Evolutionary conservation across 35 echinoderm and acorn worm genomes (phyloP).

Genomic region (Eucidaris tribuloides): DNA sequence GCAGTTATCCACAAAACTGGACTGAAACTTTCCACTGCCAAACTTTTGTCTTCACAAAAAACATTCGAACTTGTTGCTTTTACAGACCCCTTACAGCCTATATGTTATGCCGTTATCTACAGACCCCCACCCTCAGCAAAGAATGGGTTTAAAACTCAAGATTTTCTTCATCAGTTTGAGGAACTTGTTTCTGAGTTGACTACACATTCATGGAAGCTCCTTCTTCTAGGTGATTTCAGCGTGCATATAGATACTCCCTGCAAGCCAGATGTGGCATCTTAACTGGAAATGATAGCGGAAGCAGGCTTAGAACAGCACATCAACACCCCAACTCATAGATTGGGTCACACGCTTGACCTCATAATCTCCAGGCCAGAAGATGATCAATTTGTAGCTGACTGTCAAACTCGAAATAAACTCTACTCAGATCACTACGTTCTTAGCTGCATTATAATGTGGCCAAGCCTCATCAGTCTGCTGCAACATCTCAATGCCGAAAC

Average conservation of each 20-base stretch:
- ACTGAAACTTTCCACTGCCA: neutral
- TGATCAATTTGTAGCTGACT: neutral
- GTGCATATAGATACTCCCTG: neutral
- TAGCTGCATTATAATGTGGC: neutral
- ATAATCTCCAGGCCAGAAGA: slow-evolving; percentile 45
- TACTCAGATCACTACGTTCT: neutral
- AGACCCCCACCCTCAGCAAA: neutral
- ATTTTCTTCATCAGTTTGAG: slow-evolving; percentile 3
- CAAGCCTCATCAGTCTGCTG: neutral
- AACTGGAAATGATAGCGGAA: neutral
- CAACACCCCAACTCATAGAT: slow-evolving; percentile 23
- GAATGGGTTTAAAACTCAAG: neutral
- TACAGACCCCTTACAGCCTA: neutral
- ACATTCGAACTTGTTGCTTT: neutral
- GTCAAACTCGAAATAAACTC: too few species aligned
- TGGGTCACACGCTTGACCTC: slow-evolving; percentile 42
- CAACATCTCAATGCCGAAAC: neutral
- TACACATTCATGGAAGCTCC: neutral
- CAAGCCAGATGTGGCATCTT: slow-evolving; percentile 10
- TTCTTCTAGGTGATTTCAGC: neutral
- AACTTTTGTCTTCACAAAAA: neutral
- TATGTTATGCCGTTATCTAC: neutral
- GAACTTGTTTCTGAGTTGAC: neutral
- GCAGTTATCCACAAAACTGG: neutral
- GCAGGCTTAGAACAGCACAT: too few species aligned